phyloP scores from a whole-genome alignment of 2,113 vertebrate genomes.

The Crotophaga sulcirostris region DNA sequence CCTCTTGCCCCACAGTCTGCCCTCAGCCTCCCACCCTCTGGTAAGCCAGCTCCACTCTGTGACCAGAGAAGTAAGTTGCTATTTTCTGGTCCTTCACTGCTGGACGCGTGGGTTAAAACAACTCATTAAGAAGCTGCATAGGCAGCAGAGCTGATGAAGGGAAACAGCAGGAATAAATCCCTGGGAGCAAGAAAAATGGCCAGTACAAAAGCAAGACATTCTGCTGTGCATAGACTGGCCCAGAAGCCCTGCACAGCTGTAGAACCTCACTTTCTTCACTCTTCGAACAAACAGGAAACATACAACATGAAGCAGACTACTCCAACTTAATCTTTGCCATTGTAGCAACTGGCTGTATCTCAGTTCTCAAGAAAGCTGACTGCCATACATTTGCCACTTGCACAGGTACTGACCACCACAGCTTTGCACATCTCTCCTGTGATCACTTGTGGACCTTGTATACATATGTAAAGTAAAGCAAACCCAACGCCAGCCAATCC shows the following conservation, averaged over 20 bases:
- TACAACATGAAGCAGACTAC: fast-evolving
- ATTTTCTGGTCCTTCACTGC: neutral
- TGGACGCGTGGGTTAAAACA: neutral
- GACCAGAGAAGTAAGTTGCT: neutral
- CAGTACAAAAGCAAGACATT: neutral
- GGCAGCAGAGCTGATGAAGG: neutral
- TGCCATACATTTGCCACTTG: fast-evolving
- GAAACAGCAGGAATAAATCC: neutral
- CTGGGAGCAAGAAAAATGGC: fast-evolving
- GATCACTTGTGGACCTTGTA: fast-evolving
- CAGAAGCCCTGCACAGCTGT: fast-evolving
- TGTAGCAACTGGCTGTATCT: fast-evolving
- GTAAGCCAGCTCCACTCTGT: neutral
- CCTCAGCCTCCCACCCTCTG: fast-evolving
- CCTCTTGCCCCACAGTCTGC: too few species aligned
- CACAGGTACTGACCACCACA: neutral
- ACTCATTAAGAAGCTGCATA: neutral
- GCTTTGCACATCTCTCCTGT: neutral
- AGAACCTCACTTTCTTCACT: neutral
- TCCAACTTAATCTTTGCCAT: fast-evolving
- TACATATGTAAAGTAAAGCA: fast-evolving
- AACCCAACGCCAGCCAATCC: fast-evolving
- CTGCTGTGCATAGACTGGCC: too few species aligned
- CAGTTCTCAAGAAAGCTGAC: fast-evolving
- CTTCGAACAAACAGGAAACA: too few species aligned